phyloP scores from a whole-genome alignment of 1,140 invertebrate species.

The Venustaconcha ellipsiformis region DNA sequence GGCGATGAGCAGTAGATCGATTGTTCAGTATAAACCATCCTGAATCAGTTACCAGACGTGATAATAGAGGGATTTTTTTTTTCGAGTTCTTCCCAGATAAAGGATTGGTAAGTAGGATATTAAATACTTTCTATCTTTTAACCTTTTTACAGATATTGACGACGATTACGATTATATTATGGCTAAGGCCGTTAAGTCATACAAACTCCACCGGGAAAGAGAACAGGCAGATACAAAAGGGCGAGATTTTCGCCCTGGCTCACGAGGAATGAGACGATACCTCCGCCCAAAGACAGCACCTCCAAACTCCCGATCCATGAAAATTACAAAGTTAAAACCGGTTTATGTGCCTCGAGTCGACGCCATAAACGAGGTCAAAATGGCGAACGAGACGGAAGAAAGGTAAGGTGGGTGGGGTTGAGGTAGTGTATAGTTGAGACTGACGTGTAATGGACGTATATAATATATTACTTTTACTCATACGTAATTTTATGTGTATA shows the following conservation, averaged over 20 bases:
- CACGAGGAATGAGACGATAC: constrained; percentile 4
- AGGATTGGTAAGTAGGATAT: too few relatives aligned
- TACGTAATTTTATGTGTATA: too few relatives aligned
- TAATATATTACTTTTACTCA: too few relatives aligned
- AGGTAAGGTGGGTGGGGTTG: constrained; percentile 9
- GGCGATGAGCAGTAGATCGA: too few relatives aligned
- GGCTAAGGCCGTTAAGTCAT: constrained; percentile 48
- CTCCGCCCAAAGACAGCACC: constrained; percentile 26
- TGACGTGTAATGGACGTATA: too few relatives aligned
- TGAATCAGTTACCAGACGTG: too few relatives aligned
- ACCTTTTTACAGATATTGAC: constrained; percentile 46
- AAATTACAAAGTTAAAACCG: constrained; percentile 5
- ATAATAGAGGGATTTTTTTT: too few relatives aligned
- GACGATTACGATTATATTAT: constrained; percentile 58
- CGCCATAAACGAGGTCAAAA: constrained; percentile 25
- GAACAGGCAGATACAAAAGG: constrained; percentile 40
- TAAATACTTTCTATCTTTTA: too few relatives aligned
- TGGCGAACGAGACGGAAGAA: constrained; percentile 18
- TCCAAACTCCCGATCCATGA: constrained; percentile 10
- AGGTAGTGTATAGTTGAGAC: too few relatives aligned
- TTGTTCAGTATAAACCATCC: too few relatives aligned
- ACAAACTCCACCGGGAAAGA: constrained; percentile 39
- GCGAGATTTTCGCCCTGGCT: not conserved
- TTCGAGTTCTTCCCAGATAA: too few relatives aligned
- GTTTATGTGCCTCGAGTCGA: constrained; percentile 5